Evolutionary conservation across 1,140 invertebrate genomes (phyloP), one percentile per base, ranked within the genome.

Genomic region (Luehdorfia chinensis): DNA sequence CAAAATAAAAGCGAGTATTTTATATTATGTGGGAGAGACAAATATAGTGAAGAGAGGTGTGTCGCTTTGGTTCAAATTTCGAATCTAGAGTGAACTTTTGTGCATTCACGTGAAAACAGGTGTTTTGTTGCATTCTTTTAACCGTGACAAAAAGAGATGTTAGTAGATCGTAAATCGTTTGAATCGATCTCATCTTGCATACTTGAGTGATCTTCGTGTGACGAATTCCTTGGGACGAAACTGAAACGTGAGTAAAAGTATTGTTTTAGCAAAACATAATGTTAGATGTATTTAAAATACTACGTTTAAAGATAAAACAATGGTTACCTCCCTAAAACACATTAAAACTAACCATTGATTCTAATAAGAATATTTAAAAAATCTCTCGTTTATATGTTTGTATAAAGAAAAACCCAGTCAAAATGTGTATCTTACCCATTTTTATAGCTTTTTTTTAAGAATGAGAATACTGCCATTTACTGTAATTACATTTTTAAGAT

Each of bases 231-330:
- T 37, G n/a, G n/a, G 55, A 61, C 58, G 62, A 60, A 50, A 28
- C 46, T 46, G 65, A 73, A 76, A 75, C 59, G 74, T 77, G 57
- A 79, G 75, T 79, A 74, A 75, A 75, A 74, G 65, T 74, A 59
- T 60, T n/a, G n/a, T n/a, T n/a, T n/a, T n/a, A n/a, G n/a, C n/a
- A n/a, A n/a, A n/a, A n/a, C n/a, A n/a, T n/a, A n/a, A n/a, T n/a
- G n/a, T n/a, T n/a, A n/a, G n/a, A n/a, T n/a, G n/a, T n/a, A n/a
- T n/a, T 61, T 63, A 48, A 64, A 65, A 75, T 74, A 70, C 70
- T 78, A 72, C 75, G 67, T 44, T 50, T 25, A 61, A 55, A 27
- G 11, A 5, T 37, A 48, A 36, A 33, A n/a, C 7, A 21, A 21
- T 7, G 19, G 19, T 7, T 21, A 21, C 7, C 19, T 21, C 7